Evolutionary conservation across 2,797 vertebrate genomes (phyloP).

Genomic region (Eupleurogrammus muticus): DNA sequence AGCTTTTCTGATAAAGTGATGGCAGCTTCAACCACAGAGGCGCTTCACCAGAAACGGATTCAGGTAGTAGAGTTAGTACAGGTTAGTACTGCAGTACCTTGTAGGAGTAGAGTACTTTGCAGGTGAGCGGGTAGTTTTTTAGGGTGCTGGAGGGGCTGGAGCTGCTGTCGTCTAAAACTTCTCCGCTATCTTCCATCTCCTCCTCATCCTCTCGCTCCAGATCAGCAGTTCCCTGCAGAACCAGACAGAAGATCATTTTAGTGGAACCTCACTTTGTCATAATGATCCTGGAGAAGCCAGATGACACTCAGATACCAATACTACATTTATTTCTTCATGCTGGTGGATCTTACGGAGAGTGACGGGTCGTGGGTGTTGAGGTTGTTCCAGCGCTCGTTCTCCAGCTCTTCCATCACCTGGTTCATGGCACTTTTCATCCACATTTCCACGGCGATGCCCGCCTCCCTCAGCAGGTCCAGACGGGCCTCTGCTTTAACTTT

Average conservation of each 20-base stretch:
- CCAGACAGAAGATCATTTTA: rapidly evolving
- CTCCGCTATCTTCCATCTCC: slow-evolving; percentile 93
- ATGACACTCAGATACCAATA: too few relatives aligned
- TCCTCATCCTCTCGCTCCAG: slow-evolving; percentile 92
- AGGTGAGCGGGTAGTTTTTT: slow-evolving; percentile 95
- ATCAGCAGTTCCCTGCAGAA: slow-evolving; percentile 86
- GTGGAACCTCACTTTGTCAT: too few relatives aligned
- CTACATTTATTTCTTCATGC: too few relatives aligned
- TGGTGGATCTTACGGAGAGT: slow-evolving; percentile 84
- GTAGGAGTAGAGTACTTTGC: slow-evolving; percentile 97
- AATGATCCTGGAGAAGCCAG: background rate
- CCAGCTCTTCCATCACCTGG: slow-evolving; percentile 97
- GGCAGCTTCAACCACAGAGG: too few relatives aligned
- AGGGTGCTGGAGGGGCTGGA: slow-evolving; percentile 96
- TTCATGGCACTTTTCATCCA: slow-evolving; percentile 98
- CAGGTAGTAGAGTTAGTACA: too few relatives aligned
- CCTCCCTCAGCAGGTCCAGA: slow-evolving; percentile 90
- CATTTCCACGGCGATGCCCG: slow-evolving; percentile 91
- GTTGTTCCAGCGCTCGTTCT: slow-evolving; percentile 93
- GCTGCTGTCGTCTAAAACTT: slow-evolving; percentile 94
- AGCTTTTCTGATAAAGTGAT: too few relatives aligned
- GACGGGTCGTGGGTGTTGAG: slow-evolving; percentile 88
- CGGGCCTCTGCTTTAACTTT: slow-evolving; percentile 95
- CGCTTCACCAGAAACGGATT: too few relatives aligned
- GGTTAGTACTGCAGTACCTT: slow-evolving; percentile 84